These are phyloP conservation scores for Tinea trinotella DNA, from an alignment of 2,888 invertebrate genomes.

Conservation along the genomic window DNA sequence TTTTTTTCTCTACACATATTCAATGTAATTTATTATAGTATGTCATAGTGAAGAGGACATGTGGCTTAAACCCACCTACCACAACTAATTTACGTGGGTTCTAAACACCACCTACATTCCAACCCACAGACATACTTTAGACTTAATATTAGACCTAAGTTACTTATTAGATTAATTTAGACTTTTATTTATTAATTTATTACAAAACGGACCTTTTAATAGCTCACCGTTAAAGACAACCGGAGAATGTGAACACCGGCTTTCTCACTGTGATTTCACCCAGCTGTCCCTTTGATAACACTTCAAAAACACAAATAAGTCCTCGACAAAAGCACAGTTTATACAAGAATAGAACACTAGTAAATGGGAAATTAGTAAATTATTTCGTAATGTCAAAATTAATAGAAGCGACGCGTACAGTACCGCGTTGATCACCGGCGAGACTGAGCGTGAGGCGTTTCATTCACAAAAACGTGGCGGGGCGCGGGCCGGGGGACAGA, in stretches of 20 bases:
- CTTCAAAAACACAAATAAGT: neutral
- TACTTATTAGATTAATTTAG: slow-evolving; percentile 26
- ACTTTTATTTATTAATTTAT: slow-evolving; percentile 48
- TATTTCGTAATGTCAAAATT: slow-evolving; percentile 53
- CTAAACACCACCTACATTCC: slow-evolving; percentile 61
- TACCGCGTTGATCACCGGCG: slow-evolving; percentile 53
- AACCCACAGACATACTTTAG: slow-evolving; percentile 52
- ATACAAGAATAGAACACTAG: neutral
- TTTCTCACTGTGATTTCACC: slow-evolving; percentile 44
- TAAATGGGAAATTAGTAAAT: no score
- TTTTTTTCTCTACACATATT: no score
- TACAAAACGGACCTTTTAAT: slow-evolving; percentile 32
- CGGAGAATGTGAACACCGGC: slow-evolving; percentile 41
- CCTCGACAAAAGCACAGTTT: neutral
- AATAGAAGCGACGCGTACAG: slow-evolving; percentile 24
- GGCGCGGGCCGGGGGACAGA: slow-evolving; percentile 50
- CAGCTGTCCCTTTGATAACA: slow-evolving; percentile 11
- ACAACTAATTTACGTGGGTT: slow-evolving; percentile 57
- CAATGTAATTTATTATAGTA: slow-evolving; percentile 10
- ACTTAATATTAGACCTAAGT: neutral
- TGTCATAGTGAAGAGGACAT: slow-evolving; percentile 35
- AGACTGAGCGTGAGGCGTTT: slow-evolving; percentile 57
- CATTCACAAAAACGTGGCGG: slow-evolving; percentile 56
- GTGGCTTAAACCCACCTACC: slow-evolving; percentile 55
- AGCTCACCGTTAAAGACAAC: slow-evolving; percentile 56